Base-by-base conservation (phyloP, 2,888 invertebrate species). In the Cryptocephalus moraei region DNA sequence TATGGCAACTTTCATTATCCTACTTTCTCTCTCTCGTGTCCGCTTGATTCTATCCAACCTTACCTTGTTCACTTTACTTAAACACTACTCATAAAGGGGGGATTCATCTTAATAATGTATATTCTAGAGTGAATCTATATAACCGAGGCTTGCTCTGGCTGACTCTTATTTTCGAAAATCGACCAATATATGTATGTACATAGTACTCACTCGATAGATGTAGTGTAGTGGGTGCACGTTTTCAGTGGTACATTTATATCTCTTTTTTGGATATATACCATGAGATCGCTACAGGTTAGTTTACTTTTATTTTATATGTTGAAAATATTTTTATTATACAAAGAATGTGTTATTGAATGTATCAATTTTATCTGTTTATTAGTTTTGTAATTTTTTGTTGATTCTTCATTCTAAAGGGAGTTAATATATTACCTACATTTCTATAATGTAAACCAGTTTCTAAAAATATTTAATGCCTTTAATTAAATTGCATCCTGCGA, bases 1-100 rank as follows among this genome's bases (percentile, higher is more conserved):
- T 55, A 61, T 57, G 57, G 59, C 63, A 59, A 63, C 63, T 63
- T 63, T 63, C 63, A 59, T 60, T 57, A 62, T 63, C 62, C 62
- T 63, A 63, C 63, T 63, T 63, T 63, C 63, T 62, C 62, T 62
- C 62, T 58, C 56, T 54, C 54, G 58, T 57, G 62, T 62, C 60
- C 58, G 62, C 58, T 56, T 62, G 59, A 54, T 59, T 53, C 54
- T 56, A 60, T 59, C 56, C 53, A 54, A 50, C 49, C 49, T 47
- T 52, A 46, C 36, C 36, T 36, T 36, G 36, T 6, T 11, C 3
- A 36, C 53, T 54, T 46, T 53, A 51, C 51, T 56, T 48, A 54
- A 22, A 22, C 22, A 53, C 46, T 55, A 50, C 40, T 41, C 45
- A 46, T 41, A 40, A 46, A 51, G 54, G 51, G 59, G 56, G 60